Evolutionary conservation across 2,888 invertebrate genomes (phyloP), one percentile per base, ranked within the genome.

Genomic region (Drosophila borborema): DNA sequence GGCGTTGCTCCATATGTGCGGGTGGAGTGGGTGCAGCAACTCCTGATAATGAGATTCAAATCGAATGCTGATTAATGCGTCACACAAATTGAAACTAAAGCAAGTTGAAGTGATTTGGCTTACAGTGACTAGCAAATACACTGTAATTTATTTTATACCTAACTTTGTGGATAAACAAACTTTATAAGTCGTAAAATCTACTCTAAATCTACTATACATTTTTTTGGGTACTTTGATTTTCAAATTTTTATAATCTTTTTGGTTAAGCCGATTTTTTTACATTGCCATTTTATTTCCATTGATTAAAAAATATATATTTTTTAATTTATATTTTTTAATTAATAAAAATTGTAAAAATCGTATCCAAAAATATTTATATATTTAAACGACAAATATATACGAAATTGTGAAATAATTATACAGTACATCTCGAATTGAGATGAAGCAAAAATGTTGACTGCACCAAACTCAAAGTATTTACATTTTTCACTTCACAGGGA

Each of bases 1-100:
- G 18, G 45, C 36, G 53, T 49, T 56, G 31, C 40, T 41, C 45
- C 36, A 38, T 38, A 54, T 38, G 38, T 41, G 61, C 31, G 36
- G 20, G 14, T 14, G 23, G 36, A 45, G 4, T 51, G 40, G 10
- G 28, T n/a, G 12, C n/a, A 16, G 28, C 20, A 8, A 4, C 55
- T 31, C 59, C 65, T 34, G 83, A 77, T 89, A 86, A 86, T 87
- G 85, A 87, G 85, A 89, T 86, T 89, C 86, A 86, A 86, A 86
- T 86, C 89, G 89, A 77, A 74, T 76, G 74, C 82, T 86, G 86
- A 89, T 86, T 87, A 89, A 86, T 89, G 86, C 79, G 82, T 70
- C 69, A 59, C 68, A 69, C 76, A 89, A 86, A 86, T 87, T 89
- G 89, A 89, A 86, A 85, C 81, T 78, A 77, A 81, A 61, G 20